These are phyloP conservation scores for Agriopis marginaria DNA, from an alignment of 2,888 invertebrate species.

Conservation along the genomic window DNA sequence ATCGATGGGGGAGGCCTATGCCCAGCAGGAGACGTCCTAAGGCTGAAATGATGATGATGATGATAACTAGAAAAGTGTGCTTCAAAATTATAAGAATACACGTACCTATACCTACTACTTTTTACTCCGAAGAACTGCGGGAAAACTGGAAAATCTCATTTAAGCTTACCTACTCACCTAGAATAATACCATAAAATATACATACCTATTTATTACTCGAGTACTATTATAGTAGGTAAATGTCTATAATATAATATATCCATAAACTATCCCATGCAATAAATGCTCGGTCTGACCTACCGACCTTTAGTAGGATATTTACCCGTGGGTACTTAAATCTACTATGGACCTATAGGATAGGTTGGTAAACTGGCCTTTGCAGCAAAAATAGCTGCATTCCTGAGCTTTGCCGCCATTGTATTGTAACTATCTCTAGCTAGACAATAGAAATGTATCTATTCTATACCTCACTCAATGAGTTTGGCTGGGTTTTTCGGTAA, in stretches of 20 bases:
- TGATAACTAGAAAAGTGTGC: no score
- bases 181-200: no score
- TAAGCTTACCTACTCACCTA: not conserved
- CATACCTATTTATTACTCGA: no score
- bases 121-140: no score
- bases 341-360: not conserved
- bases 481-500: not conserved
- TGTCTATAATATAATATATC: not conserved
- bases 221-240: not conserved
- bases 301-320: constrained; percentile 9
- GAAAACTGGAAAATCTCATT: no score
- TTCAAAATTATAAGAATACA: no score
- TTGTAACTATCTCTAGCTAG: not conserved
- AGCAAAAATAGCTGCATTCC: constrained; percentile 29
- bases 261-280: constrained; percentile 8
- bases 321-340: not conserved
- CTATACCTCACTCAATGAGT: no score
- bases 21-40: no score
- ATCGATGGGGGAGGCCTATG: no score
- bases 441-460: no score
- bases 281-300: constrained; percentile 10
- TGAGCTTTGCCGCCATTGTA: not conserved
- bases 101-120: no score
- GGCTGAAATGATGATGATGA: no score
- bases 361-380: constrained; percentile 12